These are phyloP conservation scores for Cantharis nigra DNA, from an alignment of 2,888 invertebrate genomes.

Conservation along the genomic window DNA sequence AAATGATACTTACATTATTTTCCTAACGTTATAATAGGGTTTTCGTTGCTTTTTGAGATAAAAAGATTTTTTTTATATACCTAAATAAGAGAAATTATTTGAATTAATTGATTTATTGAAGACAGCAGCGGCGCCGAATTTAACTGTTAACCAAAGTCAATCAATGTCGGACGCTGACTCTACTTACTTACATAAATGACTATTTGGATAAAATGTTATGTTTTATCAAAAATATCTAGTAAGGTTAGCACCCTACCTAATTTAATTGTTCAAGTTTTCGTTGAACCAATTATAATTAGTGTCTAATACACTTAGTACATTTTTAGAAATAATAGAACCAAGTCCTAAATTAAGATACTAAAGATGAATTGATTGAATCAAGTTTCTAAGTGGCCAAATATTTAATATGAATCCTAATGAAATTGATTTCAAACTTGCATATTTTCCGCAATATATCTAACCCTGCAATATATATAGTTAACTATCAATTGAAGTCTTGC, in stretches of 20 bases:
- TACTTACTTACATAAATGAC: no score
- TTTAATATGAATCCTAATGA: not conserved
- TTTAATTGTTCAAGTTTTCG: no score
- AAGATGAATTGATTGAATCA: not conserved
- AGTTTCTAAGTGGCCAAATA: not conserved
- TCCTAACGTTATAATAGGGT: not conserved
- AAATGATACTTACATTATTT: not conserved
- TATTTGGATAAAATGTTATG: no score
- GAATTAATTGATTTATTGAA: not conserved
- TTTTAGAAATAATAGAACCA: no score
- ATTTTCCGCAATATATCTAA: not conserved
- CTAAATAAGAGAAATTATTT: not conserved
- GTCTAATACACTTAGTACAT: no score
- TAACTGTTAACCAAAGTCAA: no score
- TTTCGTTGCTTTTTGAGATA: not conserved
- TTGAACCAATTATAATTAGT: no score
- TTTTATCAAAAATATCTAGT: no score
- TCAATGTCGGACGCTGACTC: no score
- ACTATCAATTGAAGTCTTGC: not conserved
- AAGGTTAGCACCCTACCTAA: no score
- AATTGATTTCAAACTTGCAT: not conserved
- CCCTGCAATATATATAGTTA: not conserved
- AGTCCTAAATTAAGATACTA: no score
- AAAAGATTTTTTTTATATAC: not conserved
- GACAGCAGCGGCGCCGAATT: no score